These are phyloP conservation scores for Anas platyrhynchos DNA, from an alignment of 2,113 vertebrate genomes.

Conservation along the genomic window DNA sequence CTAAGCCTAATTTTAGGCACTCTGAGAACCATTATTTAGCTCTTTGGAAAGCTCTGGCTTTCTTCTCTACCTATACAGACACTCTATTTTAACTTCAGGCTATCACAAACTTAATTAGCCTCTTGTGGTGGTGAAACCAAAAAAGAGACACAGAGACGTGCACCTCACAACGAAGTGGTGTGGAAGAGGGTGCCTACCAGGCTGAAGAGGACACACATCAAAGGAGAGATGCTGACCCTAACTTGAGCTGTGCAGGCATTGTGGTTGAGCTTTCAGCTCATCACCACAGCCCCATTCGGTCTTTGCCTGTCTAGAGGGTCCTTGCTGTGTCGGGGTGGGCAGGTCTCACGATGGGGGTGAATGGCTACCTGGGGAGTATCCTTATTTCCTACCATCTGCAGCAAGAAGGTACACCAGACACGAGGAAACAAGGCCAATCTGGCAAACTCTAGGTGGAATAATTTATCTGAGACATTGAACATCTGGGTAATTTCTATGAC, in stretches of 20 bases:
- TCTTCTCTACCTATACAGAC: not conserved
- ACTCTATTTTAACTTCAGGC: not conserved
- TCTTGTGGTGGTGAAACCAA: not conserved
- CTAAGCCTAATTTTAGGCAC: not conserved
- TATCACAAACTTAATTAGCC: not conserved
- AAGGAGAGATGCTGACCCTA: not conserved
- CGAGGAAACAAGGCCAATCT: not conserved
- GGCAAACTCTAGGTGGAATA: not conserved
- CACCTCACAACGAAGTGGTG: not conserved
- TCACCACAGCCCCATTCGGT: accelerated
- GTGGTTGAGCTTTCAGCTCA: not conserved
- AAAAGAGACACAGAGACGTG: not conserved
- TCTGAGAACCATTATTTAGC: not conserved
- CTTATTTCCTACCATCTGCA: not conserved
- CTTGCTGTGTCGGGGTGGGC: not conserved
- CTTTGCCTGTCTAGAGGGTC: not conserved
- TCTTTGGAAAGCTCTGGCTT: not conserved
- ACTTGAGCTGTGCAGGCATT: not conserved
- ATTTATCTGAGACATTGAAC: not conserved
- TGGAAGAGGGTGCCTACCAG: not conserved
- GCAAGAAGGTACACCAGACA: not conserved
- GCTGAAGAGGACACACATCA: accelerated
- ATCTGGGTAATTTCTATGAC: not conserved
- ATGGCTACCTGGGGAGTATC: accelerated
- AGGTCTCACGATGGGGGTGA: not conserved